A percentile compares a stretch with the other conserved stretches of the same genome.
Conservation (phyloP, 35 echinoderm and acorn worm species). For the Holothuria glaberrima region DNA sequence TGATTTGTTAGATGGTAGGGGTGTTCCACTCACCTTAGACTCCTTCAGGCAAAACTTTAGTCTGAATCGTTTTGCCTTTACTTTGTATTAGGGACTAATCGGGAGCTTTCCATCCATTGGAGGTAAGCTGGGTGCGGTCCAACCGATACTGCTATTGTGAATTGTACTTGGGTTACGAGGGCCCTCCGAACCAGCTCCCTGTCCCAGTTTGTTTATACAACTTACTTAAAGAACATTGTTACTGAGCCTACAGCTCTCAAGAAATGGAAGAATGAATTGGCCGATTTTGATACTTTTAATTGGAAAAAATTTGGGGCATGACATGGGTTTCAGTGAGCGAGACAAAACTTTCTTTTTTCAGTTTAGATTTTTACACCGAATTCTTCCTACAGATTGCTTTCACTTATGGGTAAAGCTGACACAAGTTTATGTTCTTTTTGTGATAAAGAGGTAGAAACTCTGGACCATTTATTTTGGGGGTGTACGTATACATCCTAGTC, state of each 20-base stretch:
- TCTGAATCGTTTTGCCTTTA: background rate
- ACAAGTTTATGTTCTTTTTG: too few species aligned
- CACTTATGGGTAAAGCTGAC: too few species aligned
- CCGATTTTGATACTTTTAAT: background rate
- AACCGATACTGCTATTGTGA: background rate
- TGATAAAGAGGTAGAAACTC: background rate
- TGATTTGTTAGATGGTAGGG: background rate
- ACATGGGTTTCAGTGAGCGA: background rate
- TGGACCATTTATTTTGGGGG: background rate
- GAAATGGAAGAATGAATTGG: background rate
- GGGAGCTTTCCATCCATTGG: background rate
- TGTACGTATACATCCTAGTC: background rate
- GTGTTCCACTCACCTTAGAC: background rate
- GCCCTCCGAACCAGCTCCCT: background rate
- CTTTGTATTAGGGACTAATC: background rate
- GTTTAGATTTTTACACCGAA: constrained; percentile 6
- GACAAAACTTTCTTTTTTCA: background rate
- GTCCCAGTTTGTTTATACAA: background rate
- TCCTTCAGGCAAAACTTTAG: background rate
- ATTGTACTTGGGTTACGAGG: background rate
- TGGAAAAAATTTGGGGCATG: constrained; percentile 6
- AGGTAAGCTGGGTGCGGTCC: background rate
- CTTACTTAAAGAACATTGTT: background rate
- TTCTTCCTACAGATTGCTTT: background rate
- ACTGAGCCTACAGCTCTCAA: background rate